Percentiles rank a stretch among this genome's conserved stretches.
Conservation (phyloP, 2,797 vertebrate genomes). For the Avahi laniger region DNA sequence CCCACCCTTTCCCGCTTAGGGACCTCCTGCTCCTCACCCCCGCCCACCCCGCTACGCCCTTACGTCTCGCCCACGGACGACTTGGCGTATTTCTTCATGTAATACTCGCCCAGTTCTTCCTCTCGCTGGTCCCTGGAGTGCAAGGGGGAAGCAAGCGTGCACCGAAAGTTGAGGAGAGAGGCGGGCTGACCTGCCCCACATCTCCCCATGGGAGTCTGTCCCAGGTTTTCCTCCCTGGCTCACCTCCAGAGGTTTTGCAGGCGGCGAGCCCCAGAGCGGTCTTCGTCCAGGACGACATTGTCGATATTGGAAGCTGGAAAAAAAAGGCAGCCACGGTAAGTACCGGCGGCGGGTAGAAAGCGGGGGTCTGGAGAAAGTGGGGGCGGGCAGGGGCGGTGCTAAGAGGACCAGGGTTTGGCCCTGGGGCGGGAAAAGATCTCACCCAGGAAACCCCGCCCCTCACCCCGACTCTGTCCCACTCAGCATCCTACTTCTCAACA, state of each 20-base stretch:
- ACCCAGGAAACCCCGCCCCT: neutral
- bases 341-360: neutral
- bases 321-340: neutral
- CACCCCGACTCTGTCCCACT: neutral
- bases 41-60: slow-evolving; percentile 73
- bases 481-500: neutral
- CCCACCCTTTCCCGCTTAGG: rapidly evolving
- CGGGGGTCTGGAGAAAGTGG: neutral
- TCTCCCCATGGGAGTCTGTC: rapidly evolving
- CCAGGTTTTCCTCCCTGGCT: neutral
- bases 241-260: slow-evolving; percentile 97
- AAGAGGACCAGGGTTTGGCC: neutral
- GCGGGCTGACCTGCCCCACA: neutral
- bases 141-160: neutral
- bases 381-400: too few relatives aligned
- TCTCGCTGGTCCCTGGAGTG: slow-evolving; percentile 92
- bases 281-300: slow-evolving; percentile 93
- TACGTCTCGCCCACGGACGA: slow-evolving; percentile 94
- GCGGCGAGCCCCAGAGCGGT: slow-evolving; percentile 93
- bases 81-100: slow-evolving; percentile 98
- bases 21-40: neutral
- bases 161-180: neutral
- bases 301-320: slow-evolving; percentile 92
- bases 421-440: neutral
- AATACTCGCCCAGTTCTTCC: slow-evolving; percentile 96